Base-by-base conservation (phyloP, 2,888 invertebrate genomes). In the Dryobotodes eremita region DNA sequence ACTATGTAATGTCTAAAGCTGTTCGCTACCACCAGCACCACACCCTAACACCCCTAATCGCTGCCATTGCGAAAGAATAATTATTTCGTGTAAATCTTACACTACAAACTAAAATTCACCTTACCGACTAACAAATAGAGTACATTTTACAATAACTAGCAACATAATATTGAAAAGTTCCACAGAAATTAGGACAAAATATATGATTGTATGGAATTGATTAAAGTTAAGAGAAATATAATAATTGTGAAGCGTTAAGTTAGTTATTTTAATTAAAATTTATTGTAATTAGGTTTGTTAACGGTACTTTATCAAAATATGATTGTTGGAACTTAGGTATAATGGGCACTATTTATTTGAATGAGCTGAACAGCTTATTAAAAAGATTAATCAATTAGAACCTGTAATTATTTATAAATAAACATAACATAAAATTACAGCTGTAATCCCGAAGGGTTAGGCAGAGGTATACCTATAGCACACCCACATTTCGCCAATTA, bases 61-160 rank as follows among this genome's bases (percentile, higher is more conserved):
- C 71, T 64, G 76, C 71, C 79, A 89, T 87, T 89, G 83, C 87
- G 75, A 85, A 89, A 82, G 84, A 87, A 88, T 86, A 86, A 90
- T 88, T 85, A 89, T 88, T 88, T 83, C 71, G 78, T 82, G 82
- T 72, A 62, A 78, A 17, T 80, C 61, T n/a, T 53, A 31, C 31
- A 10, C 31, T 26, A 11, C 62, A 75, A 62, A 59, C 71, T n/a
- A 77, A 23, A 62, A 42, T 26, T 46, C 20, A 55, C 68, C 53
- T 72, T 83, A 82, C 50, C 1, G 0, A 0, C 0, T 3, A 2
- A 4, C 0, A 0, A 0, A 42, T 42, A 82, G 17, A 74, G 80
- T 79, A 8, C 2, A 57, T 50, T 69, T 79, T 80, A 20, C 62
- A 5, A 15, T 36, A 61, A 26, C 53, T 11, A 17, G 11, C 3